Base-by-base conservation (phyloP, 1,140 invertebrate species). In the Bilobella aurantiaca region DNA sequence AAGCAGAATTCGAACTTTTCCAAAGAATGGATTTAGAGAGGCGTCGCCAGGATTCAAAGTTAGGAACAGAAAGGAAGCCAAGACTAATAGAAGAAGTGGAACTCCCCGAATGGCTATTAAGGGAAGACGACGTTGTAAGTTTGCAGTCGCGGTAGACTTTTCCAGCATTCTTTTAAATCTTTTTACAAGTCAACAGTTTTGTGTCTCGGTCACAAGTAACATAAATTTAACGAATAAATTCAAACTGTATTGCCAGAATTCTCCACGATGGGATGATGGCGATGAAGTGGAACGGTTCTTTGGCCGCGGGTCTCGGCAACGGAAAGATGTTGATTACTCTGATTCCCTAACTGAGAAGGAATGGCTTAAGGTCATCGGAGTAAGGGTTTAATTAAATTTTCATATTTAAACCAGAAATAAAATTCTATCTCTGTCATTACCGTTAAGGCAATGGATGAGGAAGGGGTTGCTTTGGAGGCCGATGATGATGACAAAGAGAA, bases 281-380 rank as follows among this genome's bases (percentile, higher is more conserved):
- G 69, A 71, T 31, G 69, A 71, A 14, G 69, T 69, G 78, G 74
- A 74, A 78, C 65, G 70, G 21, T 69, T 68, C 46, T 69, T 64
- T 53, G 76, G 76, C 8, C 67, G 83, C 30, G 82, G 83, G 29
- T 81, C 82, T 29, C 74, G 85, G 59, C 79, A 81, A 62, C 75
- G 84, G n/a, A 87, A 86, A 74, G 86, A 87, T 73, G 83, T 86
- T 3, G 84, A 87, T 74, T 87, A 87, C 74, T 79, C 82, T 16
- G 84, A 86, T 73, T 78, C 80, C n/a, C 73, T 87, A 1, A 84
- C 83, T 31, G 85, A 86, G 60, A 82, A 82, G 70, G 83, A 87
- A 70, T 86, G 82, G 81, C 74, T 87, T 1, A 81, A 82, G 74
- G 81, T 80, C 61, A 73, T 75, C 62, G 76, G 75, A 37, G 73